Percentiles rank a stretch among this genome's conserved stretches.
Conservation (phyloP, 1,140 invertebrate species). For the Drosophila repleta region DNA sequence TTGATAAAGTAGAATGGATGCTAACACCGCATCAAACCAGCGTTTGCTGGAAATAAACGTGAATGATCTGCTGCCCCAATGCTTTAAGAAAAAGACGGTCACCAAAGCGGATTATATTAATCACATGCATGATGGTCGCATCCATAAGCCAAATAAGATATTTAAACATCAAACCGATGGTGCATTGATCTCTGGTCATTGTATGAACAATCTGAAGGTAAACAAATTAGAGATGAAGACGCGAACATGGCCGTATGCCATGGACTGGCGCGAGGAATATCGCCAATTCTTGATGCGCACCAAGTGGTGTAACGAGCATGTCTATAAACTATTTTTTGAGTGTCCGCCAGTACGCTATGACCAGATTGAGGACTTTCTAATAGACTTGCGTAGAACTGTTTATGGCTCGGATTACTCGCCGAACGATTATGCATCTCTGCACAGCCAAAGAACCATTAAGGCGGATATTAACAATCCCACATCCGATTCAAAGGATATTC, state of each 20-base stretch:
- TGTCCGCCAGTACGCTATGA: conserved; percentile 46
- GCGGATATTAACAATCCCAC: background rate
- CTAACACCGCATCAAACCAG: background rate
- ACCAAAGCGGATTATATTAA: conserved; percentile 43
- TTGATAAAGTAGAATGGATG: conserved; percentile 14
- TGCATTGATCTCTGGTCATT: conserved; percentile 55
- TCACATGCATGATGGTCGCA: conserved; percentile 30
- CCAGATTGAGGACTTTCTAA: conserved; percentile 33
- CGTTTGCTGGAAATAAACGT: conserved; percentile 26
- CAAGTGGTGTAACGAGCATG: conserved; percentile 63
- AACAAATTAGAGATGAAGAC: conserved; percentile 33
- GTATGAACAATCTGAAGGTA: conserved; percentile 52
- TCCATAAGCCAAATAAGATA: background rate
- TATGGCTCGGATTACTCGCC: conserved; percentile 56
- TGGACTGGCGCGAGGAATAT: conserved; percentile 69
- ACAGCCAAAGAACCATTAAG: conserved; percentile 24
- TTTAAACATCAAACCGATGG: conserved; percentile 43
- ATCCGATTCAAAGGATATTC: conserved; percentile 25
- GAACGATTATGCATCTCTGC: conserved; percentile 35
- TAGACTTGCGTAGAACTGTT: conserved; percentile 40
- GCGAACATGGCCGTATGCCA: conserved; percentile 56
- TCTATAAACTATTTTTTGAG: conserved; percentile 62
- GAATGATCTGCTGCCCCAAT: conserved; percentile 35
- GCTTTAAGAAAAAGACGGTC: conserved; percentile 9
- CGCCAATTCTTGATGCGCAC: conserved; percentile 51